Evolutionary conservation across 64 coral and sea anemone genomes (phyloP).

Genomic region (Acropora yongei): DNA sequence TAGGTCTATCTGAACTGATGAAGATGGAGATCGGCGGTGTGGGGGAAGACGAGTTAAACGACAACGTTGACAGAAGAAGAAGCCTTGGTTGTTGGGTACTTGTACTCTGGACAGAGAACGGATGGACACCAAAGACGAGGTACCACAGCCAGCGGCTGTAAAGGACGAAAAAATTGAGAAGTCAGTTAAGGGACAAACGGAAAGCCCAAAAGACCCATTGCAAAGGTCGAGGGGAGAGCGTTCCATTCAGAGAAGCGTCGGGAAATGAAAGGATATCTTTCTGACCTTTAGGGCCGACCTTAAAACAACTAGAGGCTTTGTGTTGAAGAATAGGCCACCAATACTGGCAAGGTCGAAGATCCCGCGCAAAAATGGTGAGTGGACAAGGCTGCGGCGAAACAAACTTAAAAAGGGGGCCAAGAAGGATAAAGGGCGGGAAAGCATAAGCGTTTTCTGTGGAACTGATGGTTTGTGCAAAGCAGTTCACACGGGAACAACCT

Average conservation of each 20-base stretch:
- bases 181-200: not conserved
- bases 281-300: too few relatives aligned
- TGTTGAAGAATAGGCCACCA: too few relatives aligned
- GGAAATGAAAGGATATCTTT: not conserved
- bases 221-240: not conserved
- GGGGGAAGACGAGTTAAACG: not conserved
- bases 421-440: slow-evolving; percentile 36
- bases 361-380: not conserved
- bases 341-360: not conserved
- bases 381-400: not conserved
- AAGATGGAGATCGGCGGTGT: not conserved
- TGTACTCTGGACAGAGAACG: not conserved
- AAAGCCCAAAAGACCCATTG: slow-evolving; percentile 39
- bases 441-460: slow-evolving; percentile 41
- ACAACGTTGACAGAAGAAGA: slow-evolving; percentile 58
- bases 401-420: slow-evolving; percentile 31
- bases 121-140: slow-evolving; percentile 28
- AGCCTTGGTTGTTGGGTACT: slow-evolving; percentile 4
- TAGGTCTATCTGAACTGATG: too few relatives aligned
- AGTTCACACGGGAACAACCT: slow-evolving; percentile 16
- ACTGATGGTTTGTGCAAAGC: slow-evolving; percentile 3
- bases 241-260: not conserved
- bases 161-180: slow-evolving; percentile 1
- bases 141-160: slow-evolving; percentile 26
- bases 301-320: too few relatives aligned